Percentiles rank a stretch among this genome's conserved stretches.
phyloP scores from a whole-genome alignment of 2,888 invertebrate genomes.

The Tiphia femorata region DNA sequence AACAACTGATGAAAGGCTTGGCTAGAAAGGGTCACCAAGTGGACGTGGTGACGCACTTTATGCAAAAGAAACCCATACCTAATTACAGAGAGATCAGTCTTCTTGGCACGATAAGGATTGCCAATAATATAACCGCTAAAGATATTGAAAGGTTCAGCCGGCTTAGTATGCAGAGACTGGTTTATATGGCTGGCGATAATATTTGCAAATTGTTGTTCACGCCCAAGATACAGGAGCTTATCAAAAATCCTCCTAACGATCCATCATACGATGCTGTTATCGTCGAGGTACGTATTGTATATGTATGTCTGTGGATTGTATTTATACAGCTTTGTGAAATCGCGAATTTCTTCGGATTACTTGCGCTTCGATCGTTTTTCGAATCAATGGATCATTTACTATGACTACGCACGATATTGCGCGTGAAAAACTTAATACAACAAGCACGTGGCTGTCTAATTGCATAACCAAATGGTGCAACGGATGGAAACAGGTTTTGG shows the following conservation, averaged over 20 bases:
- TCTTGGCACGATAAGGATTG: conserved; percentile 28
- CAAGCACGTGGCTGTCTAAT: too few relatives aligned
- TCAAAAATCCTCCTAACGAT: conserved; percentile 43
- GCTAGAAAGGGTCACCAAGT: conserved; percentile 70
- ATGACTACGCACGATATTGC: too few relatives aligned
- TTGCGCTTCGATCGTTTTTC: too few relatives aligned
- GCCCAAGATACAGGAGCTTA: conserved; percentile 32
- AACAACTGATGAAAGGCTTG: conserved; percentile 68
- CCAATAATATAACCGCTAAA: conserved; percentile 53
- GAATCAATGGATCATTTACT: too few relatives aligned
- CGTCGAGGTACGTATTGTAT: conserved; percentile 41
- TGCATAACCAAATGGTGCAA: too few relatives aligned
- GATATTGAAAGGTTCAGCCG: conserved; percentile 6
- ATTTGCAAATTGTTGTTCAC: conserved; percentile 32
- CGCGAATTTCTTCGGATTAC: too few relatives aligned
- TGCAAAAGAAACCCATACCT: conserved; percentile 42
- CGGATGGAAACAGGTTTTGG: too few relatives aligned
- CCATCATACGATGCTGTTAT: conserved; percentile 51
- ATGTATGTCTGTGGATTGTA: not conserved
- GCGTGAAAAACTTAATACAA: too few relatives aligned
- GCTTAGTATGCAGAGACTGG: conserved; percentile 13
- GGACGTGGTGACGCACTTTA: conserved; percentile 62
- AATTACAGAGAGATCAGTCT: conserved; percentile 58
- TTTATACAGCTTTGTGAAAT: not conserved
- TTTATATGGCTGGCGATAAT: conserved; percentile 8